Evolutionary conservation across 2,113 vertebrate species (phyloP), one percentile per base, ranked within the genome.

Genomic region (Himantopus leucocephalus): DNA sequence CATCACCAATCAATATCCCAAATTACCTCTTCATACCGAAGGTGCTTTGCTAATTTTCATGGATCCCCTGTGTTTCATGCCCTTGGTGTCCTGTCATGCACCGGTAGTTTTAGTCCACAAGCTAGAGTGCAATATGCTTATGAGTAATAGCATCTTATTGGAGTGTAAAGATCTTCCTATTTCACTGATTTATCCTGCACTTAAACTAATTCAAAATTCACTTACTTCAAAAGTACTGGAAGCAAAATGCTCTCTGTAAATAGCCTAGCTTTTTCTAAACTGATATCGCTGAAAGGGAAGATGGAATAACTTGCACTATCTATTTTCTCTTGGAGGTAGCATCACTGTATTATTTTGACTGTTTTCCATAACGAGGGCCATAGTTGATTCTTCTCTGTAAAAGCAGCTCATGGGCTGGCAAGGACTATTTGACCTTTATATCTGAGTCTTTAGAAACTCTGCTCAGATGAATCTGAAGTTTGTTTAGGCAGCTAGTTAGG

Each of bases 101-200:
- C 95, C 37, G 92, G 48, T 79, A 68, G 94, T 90, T 97, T 94
- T 85, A 96, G 96, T 88, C 91, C 94, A 96, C 96, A 96, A 97
- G 71, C 96, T 90, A 72, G 81, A 97, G 95, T 84, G 94, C 96
- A 96, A 96, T 97, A 97, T 92, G 85, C 94, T 97, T 73, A 80
- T 97, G 96, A 95, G 96, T 97, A 98, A 98, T 97, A 97, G 97
- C 95, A 95, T 97, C 96, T 98, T 95, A 98, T 88, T 98, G 97
- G 96, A 98, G 94, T 98, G 97, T 97, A 97, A 98, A 98, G 97
- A 97, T 98, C 97, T 97, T 97, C 97, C 97, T 96, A 96, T 98
- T 97, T 96, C 88, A 5, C 94, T 94, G 96, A 96, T 98, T 97
- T 98, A 97, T 97, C 97, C 97, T 95, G 96, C 97, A 98, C 96